These are phyloP conservation scores for Conistra vaccinii DNA, from an alignment of 2,888 invertebrate species.

Conservation along the genomic window DNA sequence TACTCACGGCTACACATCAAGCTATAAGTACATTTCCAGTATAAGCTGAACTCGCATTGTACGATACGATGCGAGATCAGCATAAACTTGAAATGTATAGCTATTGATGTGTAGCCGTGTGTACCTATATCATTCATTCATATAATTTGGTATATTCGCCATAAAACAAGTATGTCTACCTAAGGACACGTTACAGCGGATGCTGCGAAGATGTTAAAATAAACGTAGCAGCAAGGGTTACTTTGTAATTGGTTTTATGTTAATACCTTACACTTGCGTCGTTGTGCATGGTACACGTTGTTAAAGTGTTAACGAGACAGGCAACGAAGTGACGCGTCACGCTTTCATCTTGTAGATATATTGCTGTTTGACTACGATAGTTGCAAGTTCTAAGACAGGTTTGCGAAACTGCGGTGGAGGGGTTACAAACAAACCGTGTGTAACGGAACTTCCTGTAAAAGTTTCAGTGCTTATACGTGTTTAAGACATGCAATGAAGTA, in stretches of 20 bases:
- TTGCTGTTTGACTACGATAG: not conserved
- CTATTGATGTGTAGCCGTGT: too few relatives aligned
- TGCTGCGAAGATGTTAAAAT: slow-evolving; percentile 39
- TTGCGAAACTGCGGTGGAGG: not conserved
- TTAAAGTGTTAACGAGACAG: slow-evolving; percentile 18
- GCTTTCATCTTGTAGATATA: slow-evolving; percentile 24
- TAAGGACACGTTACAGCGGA: slow-evolving; percentile 36
- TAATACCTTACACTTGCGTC: slow-evolving; percentile 26
- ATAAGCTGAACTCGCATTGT: too few relatives aligned
- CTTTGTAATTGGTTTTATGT: slow-evolving; percentile 64
- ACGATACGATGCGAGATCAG: too few relatives aligned
- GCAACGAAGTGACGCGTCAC: slow-evolving; percentile 5
- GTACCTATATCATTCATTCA: too few relatives aligned
- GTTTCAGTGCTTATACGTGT: not conserved
- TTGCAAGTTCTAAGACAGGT: not conserved
- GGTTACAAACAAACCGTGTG: not conserved
- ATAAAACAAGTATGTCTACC: not conserved
- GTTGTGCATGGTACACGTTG: not conserved
- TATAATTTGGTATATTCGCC: not conserved
- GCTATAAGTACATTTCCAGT: too few relatives aligned
- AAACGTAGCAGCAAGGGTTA: slow-evolving; percentile 30
- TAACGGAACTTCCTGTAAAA: not conserved
- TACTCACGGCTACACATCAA: too few relatives aligned
- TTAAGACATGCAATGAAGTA: not conserved
- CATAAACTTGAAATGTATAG: too few relatives aligned